Evolutionary conservation across 2,888 invertebrate species (phyloP).

Genomic region (Aphelenchoides bicaudatus): DNA sequence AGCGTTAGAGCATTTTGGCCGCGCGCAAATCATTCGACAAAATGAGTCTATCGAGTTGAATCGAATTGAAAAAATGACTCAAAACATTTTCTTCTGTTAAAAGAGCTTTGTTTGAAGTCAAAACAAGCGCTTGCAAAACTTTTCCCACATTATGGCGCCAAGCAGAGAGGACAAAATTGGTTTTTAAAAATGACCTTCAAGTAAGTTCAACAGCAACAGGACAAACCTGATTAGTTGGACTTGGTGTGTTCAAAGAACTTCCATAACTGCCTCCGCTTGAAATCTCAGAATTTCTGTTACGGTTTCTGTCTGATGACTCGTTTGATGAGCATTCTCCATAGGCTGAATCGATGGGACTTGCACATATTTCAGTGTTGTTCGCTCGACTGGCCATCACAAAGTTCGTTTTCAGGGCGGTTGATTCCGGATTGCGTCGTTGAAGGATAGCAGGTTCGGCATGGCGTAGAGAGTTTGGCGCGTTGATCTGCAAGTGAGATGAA

Average conservation of each 20-base stretch:
- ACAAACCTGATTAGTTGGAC: constrained; percentile 52
- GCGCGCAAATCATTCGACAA: too few species aligned
- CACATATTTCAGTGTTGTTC: constrained; percentile 61
- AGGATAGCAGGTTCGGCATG: too few species aligned
- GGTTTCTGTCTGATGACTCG: constrained; percentile 57
- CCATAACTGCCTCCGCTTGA: constrained; percentile 50
- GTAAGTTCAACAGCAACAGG: not conserved
- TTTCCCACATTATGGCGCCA: too few species aligned
- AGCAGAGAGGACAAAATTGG: too few species aligned
- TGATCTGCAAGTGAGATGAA: too few species aligned
- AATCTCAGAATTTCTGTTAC: constrained; percentile 48
- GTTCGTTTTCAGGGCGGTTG: too few species aligned
- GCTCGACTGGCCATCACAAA: not conserved
- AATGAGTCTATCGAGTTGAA: too few species aligned
- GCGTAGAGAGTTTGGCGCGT: too few species aligned
- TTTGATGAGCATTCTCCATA: constrained; percentile 94
- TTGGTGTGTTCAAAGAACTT: constrained; percentile 56
- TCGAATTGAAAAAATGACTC: too few species aligned
- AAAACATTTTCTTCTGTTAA: too few species aligned
- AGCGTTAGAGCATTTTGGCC: too few species aligned
- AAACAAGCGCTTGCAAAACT: constrained; percentile 14
- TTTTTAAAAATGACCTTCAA: not conserved
- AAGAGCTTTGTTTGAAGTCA: constrained; percentile 16
- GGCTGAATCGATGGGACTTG: constrained; percentile 94
- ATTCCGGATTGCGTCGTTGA: too few species aligned